A percentile compares a stretch with the other conserved stretches of the same genome.
Evolutionary conservation across 2,797 vertebrate species (phyloP).

Genomic region (Potorous gilbertii): DNA sequence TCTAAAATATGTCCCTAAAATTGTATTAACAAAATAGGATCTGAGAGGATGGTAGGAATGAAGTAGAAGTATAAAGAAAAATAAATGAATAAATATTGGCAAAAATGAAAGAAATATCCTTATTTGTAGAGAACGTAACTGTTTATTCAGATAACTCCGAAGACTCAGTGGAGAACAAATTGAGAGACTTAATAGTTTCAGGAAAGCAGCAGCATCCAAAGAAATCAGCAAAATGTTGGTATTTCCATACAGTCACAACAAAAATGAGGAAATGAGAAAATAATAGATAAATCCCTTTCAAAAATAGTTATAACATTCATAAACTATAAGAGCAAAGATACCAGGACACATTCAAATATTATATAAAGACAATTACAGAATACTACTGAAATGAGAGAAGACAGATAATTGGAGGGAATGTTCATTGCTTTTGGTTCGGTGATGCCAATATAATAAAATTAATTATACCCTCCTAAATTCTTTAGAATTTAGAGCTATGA

Average conservation of each 20-base stretch:
- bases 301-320: background rate
- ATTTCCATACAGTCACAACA: background rate
- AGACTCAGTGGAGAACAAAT: background rate
- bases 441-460: background rate
- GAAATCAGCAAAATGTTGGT: background rate
- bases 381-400: background rate
- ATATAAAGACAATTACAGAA: background rate
- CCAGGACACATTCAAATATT: background rate
- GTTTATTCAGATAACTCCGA: background rate
- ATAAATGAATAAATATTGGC: background rate
- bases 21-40: background rate
- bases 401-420: background rate
- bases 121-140: background rate
- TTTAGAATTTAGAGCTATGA: background rate
- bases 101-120: background rate
- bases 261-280: background rate
- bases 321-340: background rate
- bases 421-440: background rate
- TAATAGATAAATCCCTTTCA: background rate
- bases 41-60: background rate
- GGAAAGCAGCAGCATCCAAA: background rate
- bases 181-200: background rate
- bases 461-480: background rate
- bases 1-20: background rate
- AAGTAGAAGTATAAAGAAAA: background rate